Percentiles rank a stretch among this genome's conserved stretches.
Evolutionary conservation across 2,113 vertebrate genomes (phyloP).

Genomic region (Mustelus asterias): DNA sequence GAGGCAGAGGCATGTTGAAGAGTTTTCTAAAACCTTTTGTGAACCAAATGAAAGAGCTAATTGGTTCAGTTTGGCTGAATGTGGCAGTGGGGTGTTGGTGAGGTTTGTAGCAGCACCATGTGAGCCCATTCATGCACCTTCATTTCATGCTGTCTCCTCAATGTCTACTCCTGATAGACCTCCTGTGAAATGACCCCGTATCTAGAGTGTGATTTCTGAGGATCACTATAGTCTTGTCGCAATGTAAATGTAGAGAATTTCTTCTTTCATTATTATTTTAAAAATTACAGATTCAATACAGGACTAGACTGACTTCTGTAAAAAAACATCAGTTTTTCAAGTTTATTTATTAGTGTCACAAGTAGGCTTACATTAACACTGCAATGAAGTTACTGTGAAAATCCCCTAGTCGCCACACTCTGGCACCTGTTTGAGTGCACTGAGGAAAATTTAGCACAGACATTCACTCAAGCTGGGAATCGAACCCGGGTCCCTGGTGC

Average conservation of each 20-base stretch:
- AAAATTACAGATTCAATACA: neutral
- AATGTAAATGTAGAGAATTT: neutral
- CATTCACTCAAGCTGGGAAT: no score
- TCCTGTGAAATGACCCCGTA: neutral
- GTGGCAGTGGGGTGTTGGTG: neutral
- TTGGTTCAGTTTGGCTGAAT: conserved; percentile 12
- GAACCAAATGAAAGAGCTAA: neutral
- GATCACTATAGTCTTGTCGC: neutral
- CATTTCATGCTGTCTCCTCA: neutral
- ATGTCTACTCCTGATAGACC: neutral
- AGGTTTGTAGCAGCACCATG: neutral
- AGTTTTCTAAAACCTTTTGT: neutral
- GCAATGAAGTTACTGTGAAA: no score
- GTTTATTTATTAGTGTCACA: no score
- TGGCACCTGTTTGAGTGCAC: no score
- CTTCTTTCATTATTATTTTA: neutral
- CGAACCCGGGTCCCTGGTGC: no score
- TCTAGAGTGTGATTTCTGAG: neutral
- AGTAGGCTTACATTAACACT: no score
- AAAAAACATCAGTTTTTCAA: neutral
- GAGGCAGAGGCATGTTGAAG: neutral
- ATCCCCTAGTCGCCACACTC: no score
- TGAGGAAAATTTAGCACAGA: no score
- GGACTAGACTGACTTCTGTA: neutral
- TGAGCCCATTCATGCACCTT: neutral